Evolutionary conservation across 53 echinoderm and acorn worm species (phyloP).

Genomic region (Glandiceps talaboti): DNA sequence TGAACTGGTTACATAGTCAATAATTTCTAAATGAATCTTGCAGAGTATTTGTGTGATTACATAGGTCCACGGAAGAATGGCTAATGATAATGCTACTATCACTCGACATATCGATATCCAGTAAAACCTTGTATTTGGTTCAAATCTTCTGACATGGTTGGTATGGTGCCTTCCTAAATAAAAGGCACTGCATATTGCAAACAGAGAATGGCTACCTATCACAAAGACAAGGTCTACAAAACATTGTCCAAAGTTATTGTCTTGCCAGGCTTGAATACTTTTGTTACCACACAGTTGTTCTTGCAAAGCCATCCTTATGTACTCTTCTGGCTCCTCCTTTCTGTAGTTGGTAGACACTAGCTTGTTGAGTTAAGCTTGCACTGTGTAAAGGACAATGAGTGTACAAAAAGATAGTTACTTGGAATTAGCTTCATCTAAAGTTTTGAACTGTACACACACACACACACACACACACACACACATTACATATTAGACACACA

Average conservation of each 20-base stretch:
- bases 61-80: constrained; percentile 19
- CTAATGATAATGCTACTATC: constrained; percentile 25
- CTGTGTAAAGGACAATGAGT: too few species aligned
- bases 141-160: constrained; percentile 15
- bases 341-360: too few species aligned
- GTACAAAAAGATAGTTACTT: too few species aligned
- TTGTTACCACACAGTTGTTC: neutral
- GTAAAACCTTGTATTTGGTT: constrained; percentile 22
- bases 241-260: constrained; percentile 66
- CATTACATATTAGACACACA: too few species aligned
- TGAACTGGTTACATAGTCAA: constrained; percentile 42
- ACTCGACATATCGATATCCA: constrained; percentile 9
- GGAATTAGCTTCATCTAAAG: too few species aligned
- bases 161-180: constrained; percentile 38
- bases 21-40: constrained; percentile 23
- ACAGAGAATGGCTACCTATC: constrained; percentile 36
- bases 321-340: too few species aligned
- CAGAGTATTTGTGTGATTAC: constrained; percentile 21
- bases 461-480: too few species aligned
- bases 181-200: constrained; percentile 54
- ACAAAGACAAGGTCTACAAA: constrained; percentile 59
- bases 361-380: too few species aligned
- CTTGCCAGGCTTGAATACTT: constrained; percentile 33
- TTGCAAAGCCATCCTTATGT: too few species aligned
- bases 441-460: too few species aligned